Conservation (phyloP, 2,113 vertebrate species). For the Noctilio leporinus region DNA sequence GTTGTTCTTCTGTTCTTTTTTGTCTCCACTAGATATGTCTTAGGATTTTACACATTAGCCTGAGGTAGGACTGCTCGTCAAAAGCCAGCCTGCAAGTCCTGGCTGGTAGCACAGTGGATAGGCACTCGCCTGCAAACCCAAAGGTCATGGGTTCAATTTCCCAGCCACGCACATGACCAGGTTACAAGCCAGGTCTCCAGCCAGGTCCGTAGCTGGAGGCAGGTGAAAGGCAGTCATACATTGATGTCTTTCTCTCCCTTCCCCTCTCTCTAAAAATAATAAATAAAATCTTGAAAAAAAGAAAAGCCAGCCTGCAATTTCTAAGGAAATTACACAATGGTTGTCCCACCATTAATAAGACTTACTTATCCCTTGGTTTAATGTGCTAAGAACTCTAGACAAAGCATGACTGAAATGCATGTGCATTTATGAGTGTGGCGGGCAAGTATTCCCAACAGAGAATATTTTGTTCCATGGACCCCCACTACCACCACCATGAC, state of each 20-base stretch:
- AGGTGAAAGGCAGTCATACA: too few relatives aligned
- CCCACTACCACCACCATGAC: background rate
- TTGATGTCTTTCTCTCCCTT: too few relatives aligned
- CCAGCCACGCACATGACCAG: too few relatives aligned
- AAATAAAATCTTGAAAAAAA: too few relatives aligned
- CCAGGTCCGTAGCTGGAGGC: too few relatives aligned
- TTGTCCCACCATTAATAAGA: constrained; percentile 58
- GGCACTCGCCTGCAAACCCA: too few relatives aligned
- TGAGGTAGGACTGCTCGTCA: constrained; percentile 66
- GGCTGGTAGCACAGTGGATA: too few relatives aligned
- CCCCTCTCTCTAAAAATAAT: too few relatives aligned
- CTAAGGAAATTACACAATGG: constrained; percentile 65
- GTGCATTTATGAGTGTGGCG: background rate
- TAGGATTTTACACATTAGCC: constrained; percentile 12
- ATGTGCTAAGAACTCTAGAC: background rate
- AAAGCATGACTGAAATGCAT: background rate
- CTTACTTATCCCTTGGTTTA: constrained; percentile 60
- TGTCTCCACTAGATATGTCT: constrained; percentile 54
- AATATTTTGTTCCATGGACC: background rate
- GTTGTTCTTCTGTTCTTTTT: constrained; percentile 10
- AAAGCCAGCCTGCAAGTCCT: constrained; percentile 62
- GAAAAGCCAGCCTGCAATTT: constrained; percentile 63
- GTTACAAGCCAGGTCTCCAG: too few relatives aligned
- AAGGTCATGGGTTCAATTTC: too few relatives aligned
- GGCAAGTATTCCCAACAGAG: background rate